Evolutionary conservation across 92 coral and sea anemone species (phyloP).

Genomic region (Blastomussa wellsi): DNA sequence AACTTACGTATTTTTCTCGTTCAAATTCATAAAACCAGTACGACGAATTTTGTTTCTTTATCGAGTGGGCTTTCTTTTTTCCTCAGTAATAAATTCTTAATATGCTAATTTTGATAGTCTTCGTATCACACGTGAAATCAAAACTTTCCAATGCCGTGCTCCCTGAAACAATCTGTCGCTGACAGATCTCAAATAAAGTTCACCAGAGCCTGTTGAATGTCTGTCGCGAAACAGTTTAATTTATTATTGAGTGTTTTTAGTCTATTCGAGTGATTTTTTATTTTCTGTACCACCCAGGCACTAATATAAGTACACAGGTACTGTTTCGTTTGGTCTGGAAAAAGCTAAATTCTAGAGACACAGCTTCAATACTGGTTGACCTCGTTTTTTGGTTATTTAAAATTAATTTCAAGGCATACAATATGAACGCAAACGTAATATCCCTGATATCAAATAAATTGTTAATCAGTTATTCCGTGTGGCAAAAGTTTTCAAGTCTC

Average conservation of each 20-base stretch:
- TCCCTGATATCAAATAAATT: conserved; percentile 22
- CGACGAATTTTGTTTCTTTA: not conserved
- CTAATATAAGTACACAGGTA: not conserved
- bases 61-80: not conserved
- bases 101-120: conserved; percentile 4
- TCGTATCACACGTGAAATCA: not conserved
- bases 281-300: not conserved
- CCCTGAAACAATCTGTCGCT: not conserved
- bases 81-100: conserved; percentile 1
- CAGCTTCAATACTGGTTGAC: not conserved
- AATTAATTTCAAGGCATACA: not conserved
- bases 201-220: not conserved
- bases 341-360: not conserved
- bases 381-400: not conserved
- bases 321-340: not conserved
- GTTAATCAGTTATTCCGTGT: conserved; percentile 35
- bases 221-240: not conserved
- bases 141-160: not conserved
- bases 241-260: not conserved
- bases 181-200: not conserved
- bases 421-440: conserved; percentile 1
- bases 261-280: not conserved
- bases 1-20: not conserved
- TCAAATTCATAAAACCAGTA: not conserved
- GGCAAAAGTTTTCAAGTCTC: not conserved